Percentiles rank a stretch among this genome's conserved stretches.
Evolutionary conservation across 2,113 vertebrate species (phyloP).

Genomic region (Ophiodon elongatus): DNA sequence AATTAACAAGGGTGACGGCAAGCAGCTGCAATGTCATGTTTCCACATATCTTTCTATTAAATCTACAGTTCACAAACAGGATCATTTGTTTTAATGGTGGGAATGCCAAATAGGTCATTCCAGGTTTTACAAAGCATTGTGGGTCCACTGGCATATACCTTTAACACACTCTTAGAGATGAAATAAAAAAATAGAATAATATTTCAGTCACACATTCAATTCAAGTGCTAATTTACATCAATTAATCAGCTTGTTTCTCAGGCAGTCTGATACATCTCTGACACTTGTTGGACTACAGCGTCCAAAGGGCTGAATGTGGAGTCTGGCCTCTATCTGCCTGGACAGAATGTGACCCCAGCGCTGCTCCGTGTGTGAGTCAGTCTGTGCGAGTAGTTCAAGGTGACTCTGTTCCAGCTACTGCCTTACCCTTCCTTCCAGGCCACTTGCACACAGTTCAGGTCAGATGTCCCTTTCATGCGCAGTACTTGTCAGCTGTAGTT

Average conservation of each 20-base stretch:
- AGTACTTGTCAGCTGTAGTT: constrained; percentile 3
- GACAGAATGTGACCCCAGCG: constrained; percentile 7
- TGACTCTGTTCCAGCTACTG: constrained; percentile 33
- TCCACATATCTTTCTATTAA: constrained; percentile 12
- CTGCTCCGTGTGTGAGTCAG: constrained; percentile 32
- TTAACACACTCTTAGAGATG: background rate
- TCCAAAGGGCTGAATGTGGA: constrained; percentile 13
- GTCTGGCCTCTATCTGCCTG: constrained; percentile 17
- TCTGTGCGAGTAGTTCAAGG: constrained; percentile 29
- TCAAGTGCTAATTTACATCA: background rate
- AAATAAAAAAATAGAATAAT: background rate
- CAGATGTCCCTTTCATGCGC: constrained; percentile 23
- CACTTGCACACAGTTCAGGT: constrained; percentile 43
- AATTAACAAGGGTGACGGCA: constrained; percentile 36
- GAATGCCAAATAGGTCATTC: background rate
- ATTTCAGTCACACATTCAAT: background rate
- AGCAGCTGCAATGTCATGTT: constrained; percentile 37
- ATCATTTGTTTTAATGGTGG: background rate
- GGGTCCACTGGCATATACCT: background rate
- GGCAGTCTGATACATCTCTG: background rate
- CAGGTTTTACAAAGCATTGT: background rate
- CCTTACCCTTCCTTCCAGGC: constrained; percentile 38
- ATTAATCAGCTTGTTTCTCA: constrained; percentile 2
- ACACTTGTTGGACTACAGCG: constrained; percentile 23
- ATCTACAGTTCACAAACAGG: background rate